Base-by-base conservation (phyloP, 2,113 vertebrate genomes). In the Xenopus tropicalis region DNA sequence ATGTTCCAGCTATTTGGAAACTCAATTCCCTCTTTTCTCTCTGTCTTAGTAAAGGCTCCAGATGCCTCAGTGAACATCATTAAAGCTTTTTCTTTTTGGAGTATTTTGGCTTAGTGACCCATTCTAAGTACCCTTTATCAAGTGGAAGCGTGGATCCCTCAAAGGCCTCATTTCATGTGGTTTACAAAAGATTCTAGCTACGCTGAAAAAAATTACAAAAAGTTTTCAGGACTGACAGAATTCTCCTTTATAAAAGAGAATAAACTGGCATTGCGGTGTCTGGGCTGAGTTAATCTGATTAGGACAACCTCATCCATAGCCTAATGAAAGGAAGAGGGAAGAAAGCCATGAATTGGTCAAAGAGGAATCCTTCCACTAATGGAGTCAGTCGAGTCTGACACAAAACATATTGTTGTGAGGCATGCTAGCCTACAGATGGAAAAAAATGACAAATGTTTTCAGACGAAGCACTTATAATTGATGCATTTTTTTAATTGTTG, bases 211-310 rank as follows among this genome's bases (percentile, higher is more conserved):
- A 86, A 85, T 84, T 88, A 91, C 91, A 89, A 86, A 90, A 86
- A 87, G 86, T 88, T 86, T 90, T 91, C 79, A 90, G 88, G 80
- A 81, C 92, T 91, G 88, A 88, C 87, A 84, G 87, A 85, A 88
- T 82, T 82, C 88, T 89, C 92, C 91, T 91, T 87, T 71, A 44
- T 71, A 54, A 91, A 86, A 87, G 87, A 92, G 93, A 94, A 94
- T 91, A 93, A 95, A 95, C 91, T 90, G 87, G 91, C 76, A 79
- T 85, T 88, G 90, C 90, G 91, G 88, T 88, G 81, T 91, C 90
- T 91, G 91, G 92, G 91, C 90, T 93, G 91, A 91, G 93, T 92
- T 95, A 96, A 96, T 96, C 94, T 94, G 92, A 95, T 96, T 95
- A 96, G 90, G 88, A 88, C 93, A 91, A 93, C 91, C 93, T 95